Conservation (phyloP, 2,113 vertebrate species). For the Marmota monax region DNA sequence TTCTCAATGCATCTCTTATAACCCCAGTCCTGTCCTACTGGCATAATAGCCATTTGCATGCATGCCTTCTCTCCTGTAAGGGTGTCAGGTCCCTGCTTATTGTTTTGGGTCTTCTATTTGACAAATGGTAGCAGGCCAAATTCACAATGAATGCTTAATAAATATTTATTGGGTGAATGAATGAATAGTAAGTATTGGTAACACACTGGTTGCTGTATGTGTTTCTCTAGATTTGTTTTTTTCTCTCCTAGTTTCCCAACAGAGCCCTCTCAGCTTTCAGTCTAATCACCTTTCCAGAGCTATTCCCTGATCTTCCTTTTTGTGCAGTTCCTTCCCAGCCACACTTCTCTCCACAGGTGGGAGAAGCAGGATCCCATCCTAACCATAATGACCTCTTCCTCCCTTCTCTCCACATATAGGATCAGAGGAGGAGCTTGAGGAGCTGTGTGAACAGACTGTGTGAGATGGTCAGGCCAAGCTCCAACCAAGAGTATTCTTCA, state of each 20-base stretch:
- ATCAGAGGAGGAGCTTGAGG: conserved; percentile 93
- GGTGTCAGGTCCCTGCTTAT: neutral
- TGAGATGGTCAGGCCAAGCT: conserved; percentile 80
- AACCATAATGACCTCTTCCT: conserved; percentile 53
- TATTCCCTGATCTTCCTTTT: neutral
- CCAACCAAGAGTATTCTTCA: neutral
- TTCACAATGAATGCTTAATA: conserved; percentile 50
- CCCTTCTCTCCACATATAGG: conserved; percentile 88
- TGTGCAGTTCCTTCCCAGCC: neutral
- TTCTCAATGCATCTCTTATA: neutral
- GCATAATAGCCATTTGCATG: neutral
- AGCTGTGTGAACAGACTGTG: conserved; percentile 92
- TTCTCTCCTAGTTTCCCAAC: neutral
- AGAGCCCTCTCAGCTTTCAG: conserved; percentile 41
- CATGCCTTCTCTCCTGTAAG: neutral
- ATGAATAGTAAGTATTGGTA: conserved; percentile 47
- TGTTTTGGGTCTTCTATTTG: conserved; percentile 28
- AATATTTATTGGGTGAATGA: conserved; percentile 48
- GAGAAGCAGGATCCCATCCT: neutral
- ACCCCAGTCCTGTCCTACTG: neutral
- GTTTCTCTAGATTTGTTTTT: conserved; percentile 62
- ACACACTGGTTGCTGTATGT: conserved; percentile 37
- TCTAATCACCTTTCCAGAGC: conserved; percentile 22
- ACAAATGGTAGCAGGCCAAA: conserved; percentile 25
- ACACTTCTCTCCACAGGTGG: neutral